These are phyloP conservation scores for Pseudomyrmex gracilis DNA, from an alignment of 1,140 invertebrate genomes.

Conservation along the genomic window DNA sequence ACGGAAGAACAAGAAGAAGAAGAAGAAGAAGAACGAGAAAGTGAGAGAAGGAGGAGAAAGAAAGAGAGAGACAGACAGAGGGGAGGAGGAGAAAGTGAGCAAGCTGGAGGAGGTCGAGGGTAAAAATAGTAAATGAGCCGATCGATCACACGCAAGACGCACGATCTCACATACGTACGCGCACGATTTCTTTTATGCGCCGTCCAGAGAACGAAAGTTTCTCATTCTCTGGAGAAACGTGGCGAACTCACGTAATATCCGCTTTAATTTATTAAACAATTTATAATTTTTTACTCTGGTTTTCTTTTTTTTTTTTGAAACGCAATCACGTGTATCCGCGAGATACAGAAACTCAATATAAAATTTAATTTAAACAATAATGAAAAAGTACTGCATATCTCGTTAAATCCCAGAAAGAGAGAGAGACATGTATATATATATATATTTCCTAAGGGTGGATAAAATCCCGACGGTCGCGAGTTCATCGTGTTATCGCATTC, in stretches of 20 bases:
- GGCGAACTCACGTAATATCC: not conserved
- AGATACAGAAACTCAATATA: not conserved
- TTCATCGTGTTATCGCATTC: slow-evolving; percentile 75
- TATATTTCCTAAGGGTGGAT: slow-evolving; percentile 73
- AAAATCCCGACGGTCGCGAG: slow-evolving; percentile 67
- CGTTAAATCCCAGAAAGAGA: not conserved
- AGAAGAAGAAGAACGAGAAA: not conserved
- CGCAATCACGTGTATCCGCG: too few relatives aligned
- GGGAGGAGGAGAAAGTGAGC: not conserved
- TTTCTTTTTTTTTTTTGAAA: too few relatives aligned
- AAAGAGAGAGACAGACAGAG: not conserved
- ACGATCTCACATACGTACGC: slow-evolving; percentile 3
- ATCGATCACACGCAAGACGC: slow-evolving; percentile 30
- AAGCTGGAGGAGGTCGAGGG: slow-evolving; percentile 16
- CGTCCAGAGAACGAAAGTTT: slow-evolving; percentile 4
- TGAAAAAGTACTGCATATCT: not conserved
- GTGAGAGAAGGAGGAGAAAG: not conserved
- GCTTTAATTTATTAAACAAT: not conserved
- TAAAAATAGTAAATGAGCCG: slow-evolving; percentile 50
- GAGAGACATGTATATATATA: too few relatives aligned
- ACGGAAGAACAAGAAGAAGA: not conserved
- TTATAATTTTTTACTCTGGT: too few relatives aligned
- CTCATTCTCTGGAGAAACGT: not conserved
- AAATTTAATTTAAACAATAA: too few relatives aligned
- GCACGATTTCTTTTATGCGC: slow-evolving; percentile 10